phyloP scores from a whole-genome alignment of 2,113 vertebrate genomes.

The Muntiacus reevesi region DNA sequence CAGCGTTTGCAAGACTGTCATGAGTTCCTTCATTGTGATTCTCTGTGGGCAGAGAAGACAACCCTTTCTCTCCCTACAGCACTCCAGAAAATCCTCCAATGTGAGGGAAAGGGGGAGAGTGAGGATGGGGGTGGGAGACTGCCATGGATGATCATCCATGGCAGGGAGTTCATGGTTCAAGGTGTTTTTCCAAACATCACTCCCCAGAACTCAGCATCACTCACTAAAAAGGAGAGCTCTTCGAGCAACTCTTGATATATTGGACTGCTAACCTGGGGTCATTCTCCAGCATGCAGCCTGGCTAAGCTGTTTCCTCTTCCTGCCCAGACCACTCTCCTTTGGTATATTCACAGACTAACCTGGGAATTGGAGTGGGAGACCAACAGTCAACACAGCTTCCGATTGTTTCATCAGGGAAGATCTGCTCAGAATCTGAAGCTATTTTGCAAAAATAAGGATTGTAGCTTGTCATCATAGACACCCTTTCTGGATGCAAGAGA shows the following conservation, averaged over 20 bases:
- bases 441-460: neutral
- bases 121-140: rapidly evolving
- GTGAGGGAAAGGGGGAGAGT: neutral
- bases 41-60: neutral
- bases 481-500: neutral
- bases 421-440: neutral
- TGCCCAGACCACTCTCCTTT: neutral
- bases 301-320: neutral
- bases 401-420: neutral
- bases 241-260: neutral
- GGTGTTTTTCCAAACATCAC: neutral
- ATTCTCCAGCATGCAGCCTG: neutral
- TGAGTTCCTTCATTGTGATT: neutral
- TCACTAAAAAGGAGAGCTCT: too few relatives aligned
- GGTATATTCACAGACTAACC: neutral
- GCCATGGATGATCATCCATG: neutral
- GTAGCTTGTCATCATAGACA: neutral
- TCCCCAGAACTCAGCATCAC: neutral
- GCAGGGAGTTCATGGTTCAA: neutral
- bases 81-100: neutral
- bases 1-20: neutral
- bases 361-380: neutral
- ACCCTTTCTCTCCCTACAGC: neutral
- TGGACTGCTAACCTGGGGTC: rapidly evolving
- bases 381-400: too few relatives aligned